Conservation (phyloP, 1,140 invertebrate genomes). For the Maconellicoccus hirsutus region DNA sequence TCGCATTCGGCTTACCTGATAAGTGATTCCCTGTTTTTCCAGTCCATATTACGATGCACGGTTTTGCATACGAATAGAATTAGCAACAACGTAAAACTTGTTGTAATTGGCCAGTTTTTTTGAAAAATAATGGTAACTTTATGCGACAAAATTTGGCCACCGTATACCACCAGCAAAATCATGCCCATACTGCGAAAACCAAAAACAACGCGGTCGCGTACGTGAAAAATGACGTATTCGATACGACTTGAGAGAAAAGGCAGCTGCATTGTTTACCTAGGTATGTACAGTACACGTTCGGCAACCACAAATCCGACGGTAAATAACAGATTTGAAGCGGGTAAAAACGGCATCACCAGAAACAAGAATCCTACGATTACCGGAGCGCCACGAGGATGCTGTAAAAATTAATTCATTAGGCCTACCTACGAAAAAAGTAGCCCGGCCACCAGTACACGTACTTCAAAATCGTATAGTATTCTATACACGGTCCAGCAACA, state of each 20-base stretch:
- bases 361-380: slow-evolving; percentile 46
- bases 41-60: slow-evolving; percentile 57
- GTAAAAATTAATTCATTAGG: too few relatives aligned
- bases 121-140: slow-evolving; percentile 5
- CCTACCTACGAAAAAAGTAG: too few relatives aligned
- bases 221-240: too few relatives aligned
- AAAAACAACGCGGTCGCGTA: too few relatives aligned
- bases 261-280: slow-evolving; percentile 44
- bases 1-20: slow-evolving; percentile 43
- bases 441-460: too few relatives aligned
- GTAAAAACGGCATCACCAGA: slow-evolving; percentile 76
- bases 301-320: slow-evolving; percentile 86
- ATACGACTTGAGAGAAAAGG: too few relatives aligned
- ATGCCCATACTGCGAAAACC: slow-evolving; percentile 48
- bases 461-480: slow-evolving; percentile 53
- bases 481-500: slow-evolving; percentile 46
- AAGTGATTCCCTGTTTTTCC: slow-evolving; percentile 63
- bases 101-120: slow-evolving; percentile 35
- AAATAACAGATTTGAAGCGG: slow-evolving; percentile 80
- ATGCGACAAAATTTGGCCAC: slow-evolving; percentile 41
- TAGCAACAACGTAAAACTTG: slow-evolving; percentile 43
- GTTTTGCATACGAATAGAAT: slow-evolving; percentile 51
- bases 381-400: not conserved
- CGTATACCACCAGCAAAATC: slow-evolving; percentile 49
- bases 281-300: slow-evolving; percentile 73